Base-by-base conservation (phyloP, 1,140 invertebrate species). In the Leptinotarsa undecemlineata region DNA sequence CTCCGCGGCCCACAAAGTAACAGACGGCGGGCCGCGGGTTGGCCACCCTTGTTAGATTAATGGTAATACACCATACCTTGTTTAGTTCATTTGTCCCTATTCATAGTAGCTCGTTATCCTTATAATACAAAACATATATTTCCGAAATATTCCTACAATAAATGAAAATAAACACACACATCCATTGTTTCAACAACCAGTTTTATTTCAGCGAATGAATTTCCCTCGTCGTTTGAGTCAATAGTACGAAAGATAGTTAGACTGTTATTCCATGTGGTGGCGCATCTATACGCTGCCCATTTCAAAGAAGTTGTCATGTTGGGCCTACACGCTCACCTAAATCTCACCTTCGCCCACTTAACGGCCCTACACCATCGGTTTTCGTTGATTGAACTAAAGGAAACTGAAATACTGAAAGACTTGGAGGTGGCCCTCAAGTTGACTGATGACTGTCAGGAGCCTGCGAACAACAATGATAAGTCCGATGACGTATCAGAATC, bases 221-320 rank as follows among this genome's bases (percentile, higher is more conserved):
- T 99, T 90, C 97, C 97, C 67, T 91, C 91, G 83, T 94, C 92
- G 79, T 98, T 99, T 87, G 96, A 98, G 87, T 91, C 92, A 82
- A 95, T 96, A 86, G 95, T 98, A 81, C 94, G 96, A 86, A 98
- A 97, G 87, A 98, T 99, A 85, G 92, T 97, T 87, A 93, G 95
- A 85, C 91, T 98, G 87, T 90, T 98, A 88, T 98, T 97, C 90
- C 97, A 98, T 87, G 96, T 99, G 83, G 90, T 99, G 89, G 96
- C 97, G 84, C 97, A 99, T 89, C 90, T 99, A 84, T 99, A 99
- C 89, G 96, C 98, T 87, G 94, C 94, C 87, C 98, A 99, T 91
- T 98, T 98, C 88, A 91, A 94, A 87, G 95, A 98, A 88, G 92
- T 98, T 81, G 93, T 95, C 82, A 90, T 96, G 80, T 91, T 99